A percentile compares a stretch with the other conserved stretches of the same genome.
Evolutionary conservation across 1,140 invertebrate genomes (phyloP).

Genomic region (Bombus balteatus): DNA sequence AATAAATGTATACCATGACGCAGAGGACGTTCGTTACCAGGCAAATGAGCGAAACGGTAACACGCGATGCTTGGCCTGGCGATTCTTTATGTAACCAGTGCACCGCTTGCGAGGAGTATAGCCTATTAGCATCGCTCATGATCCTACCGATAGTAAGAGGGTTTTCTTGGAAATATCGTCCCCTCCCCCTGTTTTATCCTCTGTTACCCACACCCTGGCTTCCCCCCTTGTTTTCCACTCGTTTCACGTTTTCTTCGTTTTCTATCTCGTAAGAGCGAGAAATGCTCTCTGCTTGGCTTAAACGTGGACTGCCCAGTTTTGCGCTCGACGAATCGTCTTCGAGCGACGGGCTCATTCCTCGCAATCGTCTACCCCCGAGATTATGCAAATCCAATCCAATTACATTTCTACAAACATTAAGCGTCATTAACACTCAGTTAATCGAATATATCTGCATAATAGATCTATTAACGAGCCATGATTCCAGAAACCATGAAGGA

Average conservation of each 20-base stretch:
- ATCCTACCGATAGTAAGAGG: conserved; percentile 74
- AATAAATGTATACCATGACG: conserved; percentile 79
- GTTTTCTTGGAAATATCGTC: conserved; percentile 70
- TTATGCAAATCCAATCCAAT: not conserved
- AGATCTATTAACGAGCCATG: not conserved
- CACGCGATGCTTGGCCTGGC: conserved; percentile 72
- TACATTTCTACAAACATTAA: not conserved
- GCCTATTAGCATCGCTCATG: conserved; percentile 75
- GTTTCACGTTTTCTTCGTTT: not conserved
- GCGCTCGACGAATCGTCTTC: not conserved
- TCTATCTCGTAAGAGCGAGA: not conserved
- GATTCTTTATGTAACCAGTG: conserved; percentile 71
- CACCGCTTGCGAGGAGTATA: conserved; percentile 43
- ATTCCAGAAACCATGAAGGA: conserved; percentile 20
- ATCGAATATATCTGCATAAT: not conserved
- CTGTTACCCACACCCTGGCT: conserved; percentile 12
- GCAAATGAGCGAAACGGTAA: conserved; percentile 80
- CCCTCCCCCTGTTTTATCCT: not conserved
- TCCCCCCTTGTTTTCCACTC: conserved; percentile 15
- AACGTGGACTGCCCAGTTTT: not conserved
- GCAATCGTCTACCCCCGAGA: not conserved
- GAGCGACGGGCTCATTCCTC: not conserved
- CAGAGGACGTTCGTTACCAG: conserved; percentile 78
- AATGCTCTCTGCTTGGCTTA: not conserved
- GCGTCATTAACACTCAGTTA: conserved; percentile 5